These are phyloP conservation scores for Rhagoletis pomonella DNA, from an alignment of 1,140 invertebrate species.

Conservation along the genomic window DNA sequence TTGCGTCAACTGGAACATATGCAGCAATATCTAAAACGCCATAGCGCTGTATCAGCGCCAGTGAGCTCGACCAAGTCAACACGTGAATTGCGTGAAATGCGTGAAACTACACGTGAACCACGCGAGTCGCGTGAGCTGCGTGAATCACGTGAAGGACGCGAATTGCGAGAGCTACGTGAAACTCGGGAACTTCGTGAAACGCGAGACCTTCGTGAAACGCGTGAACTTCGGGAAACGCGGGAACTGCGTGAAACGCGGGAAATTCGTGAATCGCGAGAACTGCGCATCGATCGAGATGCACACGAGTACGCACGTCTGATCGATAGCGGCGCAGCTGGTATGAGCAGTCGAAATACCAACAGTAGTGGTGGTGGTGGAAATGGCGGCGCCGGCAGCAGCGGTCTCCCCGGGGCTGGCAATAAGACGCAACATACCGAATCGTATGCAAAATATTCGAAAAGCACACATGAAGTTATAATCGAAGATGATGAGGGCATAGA, in stretches of 20 bases:
- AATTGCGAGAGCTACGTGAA: not conserved
- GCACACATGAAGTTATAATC: slow-evolving; percentile 62
- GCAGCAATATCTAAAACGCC: slow-evolving; percentile 78
- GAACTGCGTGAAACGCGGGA: not conserved
- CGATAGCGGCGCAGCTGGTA: not conserved
- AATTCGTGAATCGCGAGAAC: not conserved
- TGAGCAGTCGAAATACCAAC: not conserved
- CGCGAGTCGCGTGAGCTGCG: not conserved
- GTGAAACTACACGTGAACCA: not conserved
- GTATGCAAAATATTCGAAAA: slow-evolving; percentile 66
- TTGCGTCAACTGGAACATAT: slow-evolving; percentile 78
- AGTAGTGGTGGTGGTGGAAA: not conserved
- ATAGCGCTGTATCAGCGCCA: slow-evolving; percentile 60
- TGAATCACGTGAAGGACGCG: not conserved
- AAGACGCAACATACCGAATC: slow-evolving; percentile 55
- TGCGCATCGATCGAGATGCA: not conserved
- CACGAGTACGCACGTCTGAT: slow-evolving; percentile 40
- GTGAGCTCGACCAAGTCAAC: slow-evolving; percentile 57
- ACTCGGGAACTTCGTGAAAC: slow-evolving; percentile 59
- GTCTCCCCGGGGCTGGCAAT: not conserved
- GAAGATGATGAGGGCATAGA: slow-evolving; percentile 66
- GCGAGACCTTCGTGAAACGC: slow-evolving; percentile 57
- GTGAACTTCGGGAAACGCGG: not conserved
- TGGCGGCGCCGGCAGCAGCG: slow-evolving; percentile 33
- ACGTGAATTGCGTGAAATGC: slow-evolving; percentile 58